Conservation (phyloP, 2,888 invertebrate species). For the Cloeon dipterum region DNA sequence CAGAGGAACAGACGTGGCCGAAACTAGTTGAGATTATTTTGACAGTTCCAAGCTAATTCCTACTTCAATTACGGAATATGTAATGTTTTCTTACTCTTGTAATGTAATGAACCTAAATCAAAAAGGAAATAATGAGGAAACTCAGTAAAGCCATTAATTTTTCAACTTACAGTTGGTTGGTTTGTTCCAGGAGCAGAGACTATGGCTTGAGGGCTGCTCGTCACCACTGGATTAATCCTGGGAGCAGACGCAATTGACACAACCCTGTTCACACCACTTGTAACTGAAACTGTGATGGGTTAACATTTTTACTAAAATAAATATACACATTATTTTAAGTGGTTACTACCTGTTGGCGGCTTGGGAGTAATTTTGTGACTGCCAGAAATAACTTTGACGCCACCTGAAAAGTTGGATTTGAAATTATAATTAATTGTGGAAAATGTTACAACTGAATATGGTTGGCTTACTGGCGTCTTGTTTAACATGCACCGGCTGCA, state of each 20-base stretch:
- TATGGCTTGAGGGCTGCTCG: not conserved
- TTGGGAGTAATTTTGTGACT: constrained; percentile 9
- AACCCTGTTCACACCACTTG: constrained; percentile 6
- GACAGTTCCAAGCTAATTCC: too few relatives aligned
- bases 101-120: too few relatives aligned
- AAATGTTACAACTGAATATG: not conserved
- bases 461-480: constrained; percentile 4
- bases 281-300: constrained; percentile 7
- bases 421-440: not conserved
- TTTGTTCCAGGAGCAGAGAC: not conserved
- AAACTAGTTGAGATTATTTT: too few relatives aligned
- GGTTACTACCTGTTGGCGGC: constrained; percentile 4
- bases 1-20: too few relatives aligned
- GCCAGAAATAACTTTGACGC: constrained; percentile 7
- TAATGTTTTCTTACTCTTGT: too few relatives aligned
- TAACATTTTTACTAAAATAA: too few relatives aligned
- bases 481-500: constrained; percentile 6
- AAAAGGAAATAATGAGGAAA: too few relatives aligned
- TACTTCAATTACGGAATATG: too few relatives aligned
- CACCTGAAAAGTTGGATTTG: constrained; percentile 1
- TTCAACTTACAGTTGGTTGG: too few relatives aligned
- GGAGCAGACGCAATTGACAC: constrained; percentile 1
- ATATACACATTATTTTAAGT: too few relatives aligned
- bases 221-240: not conserved
- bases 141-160: too few relatives aligned